Evolutionary conservation across 2,113 vertebrate species (phyloP), one percentile per base, ranked within the genome.

Genomic region (Mugil cephalus): DNA sequence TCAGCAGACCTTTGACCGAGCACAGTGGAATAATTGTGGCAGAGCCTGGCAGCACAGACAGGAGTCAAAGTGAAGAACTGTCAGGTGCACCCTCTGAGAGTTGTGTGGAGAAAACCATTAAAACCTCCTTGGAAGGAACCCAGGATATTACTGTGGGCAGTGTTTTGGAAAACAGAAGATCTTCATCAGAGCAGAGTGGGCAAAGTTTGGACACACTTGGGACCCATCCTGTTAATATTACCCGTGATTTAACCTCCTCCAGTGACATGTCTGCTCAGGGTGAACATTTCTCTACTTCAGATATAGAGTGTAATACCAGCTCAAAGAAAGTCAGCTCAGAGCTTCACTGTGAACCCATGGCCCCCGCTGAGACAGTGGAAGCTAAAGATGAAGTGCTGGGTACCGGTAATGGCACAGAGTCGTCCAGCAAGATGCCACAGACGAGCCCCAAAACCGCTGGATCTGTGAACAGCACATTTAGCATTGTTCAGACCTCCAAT

Each of bases 221-320:
- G 10, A 12, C 42, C 13, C 24, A 54, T 17, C 61, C 82, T 54
- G 48, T 46, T 3, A 85, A 88, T 62, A 18, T 78, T 48, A 90
- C 85, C 13, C 48, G 0, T 0, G 77, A 87, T 52, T 24, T 87
- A 8, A 82, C 4, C 56, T 67, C 39, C 8, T 66, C 81, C 4
- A 59, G 43, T 42, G 40, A 69, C 21, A 13, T 14, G 47, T 60
- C 82, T 50, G 67, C 50, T 46, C 69, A 61, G 35, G 24, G 50
- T 51, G 34, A 77, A 12, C 50, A 62, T 47, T 4, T 21, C 19
- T 73, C 50, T 19, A 14, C 61, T 3, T 42, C 63, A 21, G 67
- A 69, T 11, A 12, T 40, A 34, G 46, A 79, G 14, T 48, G 39
- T 11, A 36, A 36, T 38, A 39, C 8, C 12, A 79, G 53, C 51